Evolutionary conservation across 1,140 invertebrate genomes (phyloP), one percentile per base, ranked within the genome.

Genomic region (Drosophila murphyi): DNA sequence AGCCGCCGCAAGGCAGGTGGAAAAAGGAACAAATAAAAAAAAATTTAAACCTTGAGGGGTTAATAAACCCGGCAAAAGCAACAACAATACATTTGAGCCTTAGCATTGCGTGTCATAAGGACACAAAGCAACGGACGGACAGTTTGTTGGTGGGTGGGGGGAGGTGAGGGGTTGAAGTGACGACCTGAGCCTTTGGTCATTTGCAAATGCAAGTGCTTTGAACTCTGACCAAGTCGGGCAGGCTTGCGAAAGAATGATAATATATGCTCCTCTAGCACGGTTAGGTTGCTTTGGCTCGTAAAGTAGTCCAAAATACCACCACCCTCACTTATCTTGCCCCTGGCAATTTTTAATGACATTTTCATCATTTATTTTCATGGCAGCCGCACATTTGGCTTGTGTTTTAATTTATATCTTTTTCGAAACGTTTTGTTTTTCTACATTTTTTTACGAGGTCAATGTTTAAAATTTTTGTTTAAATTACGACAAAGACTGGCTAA

Each of bases 281-380:
- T 41, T 43, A 35, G n/a, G 7, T 51, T 67, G 32, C 35, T 20
- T 51, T 57, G 12, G 29, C 41, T 32, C 41, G 29, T 57, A 57
- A 57, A 32, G 1, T 20, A 20, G 20, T 20, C 20, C 20, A 20
- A 20, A 20, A 20, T 20, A 20, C 3, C 2, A 20, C 12, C 57
- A 8, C n/a, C 74, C 43, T 67, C 50, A 41, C 62, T 56, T 75
- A 56, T 76, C 2, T 7, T 52, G 35, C 28, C 8, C 4, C 20
- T 29, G 20, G 20, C 20, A 20, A 54, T 52, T 65, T 68, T 65
- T 54, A 78, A 82, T 74, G 76, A 76, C 50, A 69, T 69, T 73
- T 61, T 70, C 76, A 71, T 87, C 79, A 83, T 87, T 88, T 88
- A 88, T 87, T 87, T 87, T 82, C 57, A 72, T 81, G 74, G 68